Percentiles rank a stretch among this genome's conserved stretches.
phyloP scores from a whole-genome alignment of 1,140 invertebrate genomes.

The Diplogasteroides magnus region DNA sequence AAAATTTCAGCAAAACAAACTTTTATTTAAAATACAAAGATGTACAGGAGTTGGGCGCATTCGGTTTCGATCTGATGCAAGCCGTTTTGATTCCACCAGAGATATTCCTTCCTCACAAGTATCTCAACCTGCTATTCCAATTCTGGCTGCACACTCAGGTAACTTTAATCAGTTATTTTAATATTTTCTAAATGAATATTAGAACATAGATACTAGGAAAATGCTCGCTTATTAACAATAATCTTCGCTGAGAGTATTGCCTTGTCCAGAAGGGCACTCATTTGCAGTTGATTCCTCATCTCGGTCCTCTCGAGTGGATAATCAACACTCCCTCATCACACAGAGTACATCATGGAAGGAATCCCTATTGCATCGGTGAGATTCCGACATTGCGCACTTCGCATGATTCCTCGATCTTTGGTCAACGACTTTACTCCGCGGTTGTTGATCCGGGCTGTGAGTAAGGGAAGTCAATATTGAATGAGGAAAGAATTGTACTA shows the following conservation, averaged over 20 bases:
- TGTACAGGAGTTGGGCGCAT: conserved; percentile 47
- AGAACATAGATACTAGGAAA: too few relatives aligned
- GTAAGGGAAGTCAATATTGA: too few relatives aligned
- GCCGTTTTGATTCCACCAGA: conserved; percentile 49
- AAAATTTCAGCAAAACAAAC: too few relatives aligned
- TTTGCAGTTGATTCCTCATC: conserved; percentile 55
- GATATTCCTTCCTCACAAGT: conserved; percentile 52
- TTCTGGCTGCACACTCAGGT: conserved; percentile 55
- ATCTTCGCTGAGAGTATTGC: neutral
- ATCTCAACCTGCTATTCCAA: conserved; percentile 53
- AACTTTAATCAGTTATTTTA: conserved; percentile 9
- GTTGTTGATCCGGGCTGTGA: too few relatives aligned
- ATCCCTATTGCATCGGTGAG: conserved; percentile 66
- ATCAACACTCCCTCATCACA: conserved; percentile 65
- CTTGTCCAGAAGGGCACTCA: conserved; percentile 2
- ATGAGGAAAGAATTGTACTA: too few relatives aligned
- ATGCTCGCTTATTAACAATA: too few relatives aligned
- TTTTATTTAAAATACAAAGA: too few relatives aligned
- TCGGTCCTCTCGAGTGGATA: conserved; percentile 63
- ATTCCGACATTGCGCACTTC: too few relatives aligned
- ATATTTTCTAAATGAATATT: too few relatives aligned
- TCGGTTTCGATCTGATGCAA: conserved; percentile 55
- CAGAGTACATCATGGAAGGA: conserved; percentile 64
- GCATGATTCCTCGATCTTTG: too few relatives aligned
- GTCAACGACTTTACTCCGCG: too few relatives aligned